Evolutionary conservation across 2,888 invertebrate genomes (phyloP).

Genomic region (Chorisops tibialis): DNA sequence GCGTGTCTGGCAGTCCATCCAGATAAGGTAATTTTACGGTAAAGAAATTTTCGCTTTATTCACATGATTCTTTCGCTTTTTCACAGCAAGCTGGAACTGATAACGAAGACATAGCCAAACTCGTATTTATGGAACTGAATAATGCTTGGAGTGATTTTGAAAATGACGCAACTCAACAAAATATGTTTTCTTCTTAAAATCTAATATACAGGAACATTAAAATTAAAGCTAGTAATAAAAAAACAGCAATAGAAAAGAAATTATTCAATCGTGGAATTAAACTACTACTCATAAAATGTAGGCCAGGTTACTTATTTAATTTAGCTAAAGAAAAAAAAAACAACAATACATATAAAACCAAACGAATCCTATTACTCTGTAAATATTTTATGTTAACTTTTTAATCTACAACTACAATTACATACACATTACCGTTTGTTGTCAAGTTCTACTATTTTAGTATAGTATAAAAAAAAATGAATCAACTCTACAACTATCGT

Average conservation of each 20-base stretch:
- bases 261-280: slow-evolving; percentile 1
- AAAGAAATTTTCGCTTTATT: not conserved
- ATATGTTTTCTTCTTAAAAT: slow-evolving; percentile 57
- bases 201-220: too few species aligned
- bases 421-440: not conserved
- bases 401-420: not conserved
- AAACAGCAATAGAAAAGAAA: not conserved
- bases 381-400: slow-evolving; percentile 11
- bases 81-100: slow-evolving; percentile 89
- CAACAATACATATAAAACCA: too few species aligned
- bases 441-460: not conserved
- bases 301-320: slow-evolving; percentile 20
- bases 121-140: slow-evolving; percentile 98
- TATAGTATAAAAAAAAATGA: too few species aligned
- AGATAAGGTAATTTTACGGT: slow-evolving; percentile 80
- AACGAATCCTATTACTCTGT: slow-evolving; percentile 15
- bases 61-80: slow-evolving; percentile 35
- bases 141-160: slow-evolving; percentile 96
- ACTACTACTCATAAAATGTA: not conserved
- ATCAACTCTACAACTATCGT: not conserved
- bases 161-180: slow-evolving; percentile 77
- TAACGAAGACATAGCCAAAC: slow-evolving; percentile 89
- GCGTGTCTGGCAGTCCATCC: slow-evolving; percentile 98
- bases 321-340: too few species aligned
- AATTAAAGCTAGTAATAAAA: not conserved